phyloP scores from a whole-genome alignment of 2,113 vertebrate species.

The Thymallus thymallus region DNA sequence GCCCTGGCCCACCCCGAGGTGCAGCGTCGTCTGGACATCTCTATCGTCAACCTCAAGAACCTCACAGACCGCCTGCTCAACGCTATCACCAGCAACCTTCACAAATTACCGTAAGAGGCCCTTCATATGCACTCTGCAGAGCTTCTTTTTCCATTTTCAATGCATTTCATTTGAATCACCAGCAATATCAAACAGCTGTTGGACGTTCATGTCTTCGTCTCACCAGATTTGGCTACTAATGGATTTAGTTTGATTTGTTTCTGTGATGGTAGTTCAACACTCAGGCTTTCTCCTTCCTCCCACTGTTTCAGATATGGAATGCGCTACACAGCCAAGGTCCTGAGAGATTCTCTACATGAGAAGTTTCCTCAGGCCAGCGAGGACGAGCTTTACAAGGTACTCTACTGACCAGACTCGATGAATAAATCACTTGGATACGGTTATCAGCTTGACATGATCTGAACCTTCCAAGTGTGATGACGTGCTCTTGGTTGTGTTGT shows the following conservation, averaged over 20 bases:
- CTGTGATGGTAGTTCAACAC: not conserved
- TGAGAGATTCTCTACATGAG: conserved; percentile 76
- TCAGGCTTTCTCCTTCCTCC: not conserved
- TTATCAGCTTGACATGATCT: not conserved
- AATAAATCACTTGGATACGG: not conserved
- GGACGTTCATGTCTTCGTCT: no score
- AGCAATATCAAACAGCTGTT: no score
- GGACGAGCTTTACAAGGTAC: conserved; percentile 84
- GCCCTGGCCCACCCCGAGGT: conserved; percentile 88
- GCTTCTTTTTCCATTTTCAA: no score
- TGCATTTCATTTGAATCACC: no score
- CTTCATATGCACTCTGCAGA: no score
- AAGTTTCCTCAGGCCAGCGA: conserved; percentile 81
- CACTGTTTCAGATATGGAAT: conserved; percentile 83
- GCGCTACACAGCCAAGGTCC: conserved; percentile 88
- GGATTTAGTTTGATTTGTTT: not conserved
- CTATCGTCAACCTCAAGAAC: conserved; percentile 80
- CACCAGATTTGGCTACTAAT: no score
- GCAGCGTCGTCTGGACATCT: conserved; percentile 80
- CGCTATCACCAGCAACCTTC: conserved; percentile 84
- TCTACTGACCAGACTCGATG: not conserved
- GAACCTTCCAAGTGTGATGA: no score
- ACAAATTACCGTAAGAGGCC: conserved; percentile 82
- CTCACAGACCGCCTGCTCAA: conserved; percentile 82
- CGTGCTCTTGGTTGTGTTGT: not conserved